These are phyloP conservation scores for Megalops cyprinoides DNA, from an alignment of 2,797 vertebrate genomes.

Conservation along the genomic window DNA sequence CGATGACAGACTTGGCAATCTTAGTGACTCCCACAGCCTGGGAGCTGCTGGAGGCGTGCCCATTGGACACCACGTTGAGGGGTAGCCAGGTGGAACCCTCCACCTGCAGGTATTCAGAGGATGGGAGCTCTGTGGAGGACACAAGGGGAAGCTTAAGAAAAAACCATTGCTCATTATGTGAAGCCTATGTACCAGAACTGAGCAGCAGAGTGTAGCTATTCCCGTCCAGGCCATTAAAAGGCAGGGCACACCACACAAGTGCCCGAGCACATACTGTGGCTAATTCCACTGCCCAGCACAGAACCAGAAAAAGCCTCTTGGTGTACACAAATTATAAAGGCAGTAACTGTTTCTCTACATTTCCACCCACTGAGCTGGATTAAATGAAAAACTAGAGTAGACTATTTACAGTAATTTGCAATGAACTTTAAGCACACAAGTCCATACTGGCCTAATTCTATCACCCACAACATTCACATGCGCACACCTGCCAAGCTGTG, in stretches of 20 bases:
- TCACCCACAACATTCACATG: not conserved
- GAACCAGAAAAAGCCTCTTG: not conserved
- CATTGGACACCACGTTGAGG: conserved; percentile 90
- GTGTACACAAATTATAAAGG: conserved; percentile 8
- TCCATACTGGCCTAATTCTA: not conserved
- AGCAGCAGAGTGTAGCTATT: not conserved
- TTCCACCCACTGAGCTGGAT: not conserved
- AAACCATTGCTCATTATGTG: not conserved
- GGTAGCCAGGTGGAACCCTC: conserved; percentile 91
- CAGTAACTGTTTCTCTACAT: not conserved
- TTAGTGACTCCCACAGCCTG: conserved; percentile 94
- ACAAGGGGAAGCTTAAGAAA: not conserved
- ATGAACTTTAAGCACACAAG: too few species aligned
- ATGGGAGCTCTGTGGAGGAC: conserved; percentile 78
- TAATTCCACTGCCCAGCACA: not conserved
- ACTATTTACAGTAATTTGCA: not conserved
- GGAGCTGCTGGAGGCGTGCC: conserved; percentile 77
- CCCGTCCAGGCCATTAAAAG: not conserved
- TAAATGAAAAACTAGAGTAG: not conserved
- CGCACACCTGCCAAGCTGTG: not conserved
- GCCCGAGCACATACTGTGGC: not conserved
- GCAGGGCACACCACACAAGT: not conserved
- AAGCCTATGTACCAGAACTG: not conserved
- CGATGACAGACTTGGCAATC: conserved; percentile 93
- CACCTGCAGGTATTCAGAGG: conserved; percentile 89